Evolutionary conservation across 2,888 invertebrate species (phyloP), one percentile per base, ranked within the genome.

Genomic region (Lasioglossum lativentre): DNA sequence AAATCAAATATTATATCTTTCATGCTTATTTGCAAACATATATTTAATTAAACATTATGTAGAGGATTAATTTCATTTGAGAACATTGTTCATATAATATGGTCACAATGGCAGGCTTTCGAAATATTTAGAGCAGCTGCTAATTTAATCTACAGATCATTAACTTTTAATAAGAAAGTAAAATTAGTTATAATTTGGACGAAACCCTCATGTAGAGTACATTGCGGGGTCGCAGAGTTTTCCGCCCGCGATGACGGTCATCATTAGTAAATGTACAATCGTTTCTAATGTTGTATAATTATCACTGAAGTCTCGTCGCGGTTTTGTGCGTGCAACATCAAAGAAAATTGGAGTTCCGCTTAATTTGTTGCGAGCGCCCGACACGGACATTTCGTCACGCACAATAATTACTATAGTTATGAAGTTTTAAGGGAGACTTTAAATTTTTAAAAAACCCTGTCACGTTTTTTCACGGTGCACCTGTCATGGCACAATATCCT

Each of bases 281-380:
- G 73, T 71, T 83, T 75, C 71, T 79, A 85, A 76, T 63, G 68
- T 56, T 72, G 77, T 77, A 63, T 77, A 73, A 81, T 85, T 85
- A 81, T 74, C 63, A 78, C 73, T 75, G 52, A 81, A 85, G 76
- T 74, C 47, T 66, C 40, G 27, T 6, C 74, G 76, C 12, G 42
- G 59, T 75, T 70, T 78, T 70, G 72, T 56, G 78, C 77, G 86
- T 82, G 86, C 86, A 68, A 86, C 82, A 75, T 86, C 86, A 86
- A 86, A 86, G 86, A 86, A 82, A 86, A 73, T 78, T 71, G 38
- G 52, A 42, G 71, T 27, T 45, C 19, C 71, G 77, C 56, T 82
- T 77, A 85, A 85, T 78, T 78, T 78, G 73, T 70, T 70, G 76
- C 74, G 78, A 78, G 75, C 70, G 77, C 63, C 72, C 72, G 72